Conservation (phyloP, 2,113 vertebrate species). For the Tringa solitaria region DNA sequence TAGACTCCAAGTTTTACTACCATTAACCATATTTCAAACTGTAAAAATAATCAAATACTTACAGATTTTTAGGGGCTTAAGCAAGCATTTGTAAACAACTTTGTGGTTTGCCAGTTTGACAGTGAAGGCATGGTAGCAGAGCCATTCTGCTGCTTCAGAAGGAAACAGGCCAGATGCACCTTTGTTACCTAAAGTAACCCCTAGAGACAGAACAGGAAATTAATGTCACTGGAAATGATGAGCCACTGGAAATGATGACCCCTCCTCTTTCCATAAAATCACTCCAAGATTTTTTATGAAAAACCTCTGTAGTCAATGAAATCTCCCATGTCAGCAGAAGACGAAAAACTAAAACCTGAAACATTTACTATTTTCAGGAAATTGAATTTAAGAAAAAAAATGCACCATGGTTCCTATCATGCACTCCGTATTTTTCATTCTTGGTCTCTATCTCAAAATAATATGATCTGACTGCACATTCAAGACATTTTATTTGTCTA, state of each 20-base stretch:
- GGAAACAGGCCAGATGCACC: constrained; percentile 39
- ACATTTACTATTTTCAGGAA: background rate
- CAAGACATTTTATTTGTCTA: background rate
- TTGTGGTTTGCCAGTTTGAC: constrained; percentile 66
- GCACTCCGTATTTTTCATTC: background rate
- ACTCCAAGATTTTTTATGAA: background rate
- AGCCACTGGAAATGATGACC: background rate
- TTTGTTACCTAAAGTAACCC: background rate
- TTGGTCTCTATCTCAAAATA: background rate
- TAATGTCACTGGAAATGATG: background rate
- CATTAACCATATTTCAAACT: background rate
- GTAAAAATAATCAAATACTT: constrained; percentile 10
- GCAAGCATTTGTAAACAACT: constrained; percentile 68
- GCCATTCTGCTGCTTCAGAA: constrained; percentile 69
- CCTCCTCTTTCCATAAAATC: background rate
- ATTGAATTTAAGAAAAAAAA: background rate
- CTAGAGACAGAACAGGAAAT: constrained; percentile 14
- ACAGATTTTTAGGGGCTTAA: constrained; percentile 67
- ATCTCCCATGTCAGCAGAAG: background rate
- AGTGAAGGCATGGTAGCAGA: constrained; percentile 73
- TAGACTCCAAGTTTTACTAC: background rate
- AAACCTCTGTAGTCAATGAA: background rate
- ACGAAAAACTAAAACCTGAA: background rate
- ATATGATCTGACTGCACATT: background rate
- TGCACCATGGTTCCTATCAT: background rate